These are phyloP conservation scores for Phortica variegata DNA, from an alignment of 1,140 invertebrate genomes.

Conservation along the genomic window DNA sequence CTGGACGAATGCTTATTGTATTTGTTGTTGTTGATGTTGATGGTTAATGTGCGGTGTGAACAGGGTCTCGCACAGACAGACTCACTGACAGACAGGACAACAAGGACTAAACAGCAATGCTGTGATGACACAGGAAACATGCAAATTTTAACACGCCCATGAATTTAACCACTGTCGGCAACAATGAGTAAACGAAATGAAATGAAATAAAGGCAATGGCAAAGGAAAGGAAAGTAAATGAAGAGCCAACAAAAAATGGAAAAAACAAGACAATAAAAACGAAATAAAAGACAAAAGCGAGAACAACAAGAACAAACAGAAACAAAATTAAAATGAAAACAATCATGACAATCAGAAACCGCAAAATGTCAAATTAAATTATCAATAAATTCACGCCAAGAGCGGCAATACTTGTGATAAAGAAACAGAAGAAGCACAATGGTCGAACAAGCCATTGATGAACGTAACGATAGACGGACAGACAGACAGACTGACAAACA, in stretches of 20 bases:
- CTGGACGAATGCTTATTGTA: too few relatives aligned
- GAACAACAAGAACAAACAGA: neutral
- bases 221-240: neutral
- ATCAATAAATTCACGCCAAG: conserved; percentile 49
- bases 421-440: conserved; percentile 7
- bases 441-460: conserved; percentile 8
- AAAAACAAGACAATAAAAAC: conserved; percentile 16
- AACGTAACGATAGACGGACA: neutral
- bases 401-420: conserved; percentile 1
- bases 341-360: conserved; percentile 55
- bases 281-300: conserved; percentile 18
- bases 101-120: too few relatives aligned
- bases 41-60: too few relatives aligned
- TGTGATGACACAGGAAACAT: conserved; percentile 26
- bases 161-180: neutral
- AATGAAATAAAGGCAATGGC: neutral
- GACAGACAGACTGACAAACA: too few relatives aligned
- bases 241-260: conserved; percentile 8
- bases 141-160: conserved; percentile 19
- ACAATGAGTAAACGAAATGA: conserved; percentile 35
- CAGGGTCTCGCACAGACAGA: too few relatives aligned
- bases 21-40: too few relatives aligned
- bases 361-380: conserved; percentile 56
- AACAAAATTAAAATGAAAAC: conserved; percentile 55
- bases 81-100: too few relatives aligned